Evolutionary conservation across 2,888 invertebrate genomes (phyloP), one percentile per base, ranked within the genome.

Genomic region (Caenorhabditis sp.): DNA sequence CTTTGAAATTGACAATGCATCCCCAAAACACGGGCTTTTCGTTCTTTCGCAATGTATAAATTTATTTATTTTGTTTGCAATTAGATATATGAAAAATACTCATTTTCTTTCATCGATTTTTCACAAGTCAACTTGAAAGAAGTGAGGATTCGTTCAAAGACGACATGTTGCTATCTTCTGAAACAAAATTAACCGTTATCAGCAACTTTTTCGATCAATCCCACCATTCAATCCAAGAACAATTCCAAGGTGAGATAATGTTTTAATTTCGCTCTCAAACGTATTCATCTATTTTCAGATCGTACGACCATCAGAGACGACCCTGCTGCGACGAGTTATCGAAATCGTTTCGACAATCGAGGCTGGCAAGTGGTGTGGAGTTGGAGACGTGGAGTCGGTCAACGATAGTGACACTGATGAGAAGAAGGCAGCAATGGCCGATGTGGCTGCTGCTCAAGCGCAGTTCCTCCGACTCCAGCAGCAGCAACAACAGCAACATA

Each of bases 331-430:
- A 8, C 80, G 90, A 28, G 83, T 90, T 15, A 77, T 90, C 22
- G 90, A 90, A 70, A 87, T 90, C 51, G 87, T 87, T 56, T 60
- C 84, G 20, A 90, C 90, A 0, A 68, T 88, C 13, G 89, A 90
- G 37, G 74, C 80, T 24, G 88, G 88, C 24, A 85, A 85, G 71
- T 90, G 90, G 89, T 85, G 87, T 60, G 89, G 89, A 15, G 72
- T 70, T 1, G 88, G 82, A 6, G 84, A 85, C 32, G 83, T 87
- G 18, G 88, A 88, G 22, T 67, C 87, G 24, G 77, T 90, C 22
- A 89, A 89, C 28, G 90, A 89, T 61, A 85, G 82, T 40, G 85
- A 84, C 6, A 44, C 60, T 8, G 80, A 87, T 15, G 79, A 80
- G 53, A 83, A 71, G 50, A 61, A 60, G 35, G 67, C 61, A 0